Evolutionary conservation across 2,888 invertebrate species (phyloP), one percentile per base, ranked within the genome.

Genomic region (Plagiodera versicolora): DNA sequence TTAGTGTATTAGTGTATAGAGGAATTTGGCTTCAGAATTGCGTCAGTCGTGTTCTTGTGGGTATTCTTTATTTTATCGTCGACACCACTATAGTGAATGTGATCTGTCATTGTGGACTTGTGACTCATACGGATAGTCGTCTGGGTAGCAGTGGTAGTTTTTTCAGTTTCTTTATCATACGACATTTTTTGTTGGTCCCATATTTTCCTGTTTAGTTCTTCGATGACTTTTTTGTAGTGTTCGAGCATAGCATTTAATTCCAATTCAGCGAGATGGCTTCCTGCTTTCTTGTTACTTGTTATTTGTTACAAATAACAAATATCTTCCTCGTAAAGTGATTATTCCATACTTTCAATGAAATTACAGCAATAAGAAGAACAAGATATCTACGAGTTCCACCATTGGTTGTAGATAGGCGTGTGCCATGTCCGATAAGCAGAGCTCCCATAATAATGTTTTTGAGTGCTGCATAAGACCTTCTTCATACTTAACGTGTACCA

Each of bases 1-100:
- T 51, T 3, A 39, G 9, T 1, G 6, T 11, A 18, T 51, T 20
- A 8, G 51, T 14, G n/a, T n/a, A n/a, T n/a, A 9, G 50, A 14
- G 50, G 14, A 14, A 18, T 50, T 50, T 50, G 50, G 50, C 30
- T 50, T 30, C 16, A 50, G 51, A 18, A 51, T 51, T 16, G 50
- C 10, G 30, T 51, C 32, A 10, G 32, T 51, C 18, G 9, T n/a
- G 11, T 6, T 35, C 2, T 18, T 9, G 19, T 51, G 4, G 6
- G 2, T 5, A 39, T 51, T 19, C 39, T 51, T 35, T 51, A 35
- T 51, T 51, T 20, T 18, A 2, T n/a, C 9, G 18, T 46, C n/a
- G 18, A 19, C 5, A n/a, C 39, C 39, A 5, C 39, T 20, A 51
- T 35, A 14, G 9, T 51, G 51, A 6, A 35, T 14, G 14, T 51